phyloP scores from a whole-genome alignment of 2,888 invertebrate species.

The Ctena decussata region DNA sequence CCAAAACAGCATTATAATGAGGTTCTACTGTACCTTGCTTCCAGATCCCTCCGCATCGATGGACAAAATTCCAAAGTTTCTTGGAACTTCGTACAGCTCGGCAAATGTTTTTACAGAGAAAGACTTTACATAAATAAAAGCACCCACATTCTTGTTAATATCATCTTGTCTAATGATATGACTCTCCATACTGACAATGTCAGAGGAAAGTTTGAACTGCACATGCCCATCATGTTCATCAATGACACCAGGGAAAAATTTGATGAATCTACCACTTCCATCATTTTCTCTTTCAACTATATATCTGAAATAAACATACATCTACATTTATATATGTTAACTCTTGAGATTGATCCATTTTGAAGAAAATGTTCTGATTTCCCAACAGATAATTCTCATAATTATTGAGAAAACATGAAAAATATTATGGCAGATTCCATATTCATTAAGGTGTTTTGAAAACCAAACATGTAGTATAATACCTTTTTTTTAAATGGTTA shows the following conservation, averaged over 20 bases:
- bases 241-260: constrained; percentile 71
- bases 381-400: no score
- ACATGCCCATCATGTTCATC: constrained; percentile 70
- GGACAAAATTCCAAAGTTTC: constrained; percentile 77
- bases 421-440: no score
- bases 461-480: no score
- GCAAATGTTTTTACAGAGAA: constrained; percentile 74
- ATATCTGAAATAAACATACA: constrained; percentile 48
- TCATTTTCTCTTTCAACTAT: constrained; percentile 63
- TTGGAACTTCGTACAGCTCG: constrained; percentile 70
- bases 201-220: constrained; percentile 66
- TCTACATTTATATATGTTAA: no score
- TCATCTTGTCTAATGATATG: constrained; percentile 60
- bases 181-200: constrained; percentile 73
- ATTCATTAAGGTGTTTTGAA: no score
- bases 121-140: constrained; percentile 65
- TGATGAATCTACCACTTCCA: constrained; percentile 5
- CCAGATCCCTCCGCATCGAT: constrained; percentile 82
- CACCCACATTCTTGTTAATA: neutral
- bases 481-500: no score
- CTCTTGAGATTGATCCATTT: no score
- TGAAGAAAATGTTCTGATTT: no score
- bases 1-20: no score
- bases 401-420: no score
- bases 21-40: no score